These are phyloP conservation scores for Silurus aristotelis DNA, from an alignment of 2,797 vertebrate genomes.

Conservation along the genomic window DNA sequence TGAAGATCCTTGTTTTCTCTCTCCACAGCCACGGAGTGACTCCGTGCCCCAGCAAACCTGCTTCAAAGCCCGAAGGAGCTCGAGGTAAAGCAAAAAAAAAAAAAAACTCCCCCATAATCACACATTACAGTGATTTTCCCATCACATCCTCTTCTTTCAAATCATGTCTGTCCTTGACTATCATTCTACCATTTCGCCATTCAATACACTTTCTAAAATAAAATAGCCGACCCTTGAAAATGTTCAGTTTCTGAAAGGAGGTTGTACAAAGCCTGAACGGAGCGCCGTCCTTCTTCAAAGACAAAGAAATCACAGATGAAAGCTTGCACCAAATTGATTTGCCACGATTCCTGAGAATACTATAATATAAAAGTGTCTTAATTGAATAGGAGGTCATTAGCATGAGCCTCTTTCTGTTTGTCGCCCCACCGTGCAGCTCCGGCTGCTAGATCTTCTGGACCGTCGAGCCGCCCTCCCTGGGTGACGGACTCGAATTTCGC, in stretches of 20 bases:
- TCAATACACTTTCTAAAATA: no score
- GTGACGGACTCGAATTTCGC: conserved; percentile 90
- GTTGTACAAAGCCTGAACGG: not conserved
- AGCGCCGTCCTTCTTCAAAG: not conserved
- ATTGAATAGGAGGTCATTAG: no score
- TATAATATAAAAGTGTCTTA: no score
- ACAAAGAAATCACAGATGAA: not conserved
- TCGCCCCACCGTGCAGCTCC: not conserved
- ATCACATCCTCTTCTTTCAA: not conserved
- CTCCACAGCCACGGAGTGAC: conserved; percentile 72
- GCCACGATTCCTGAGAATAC: not conserved
- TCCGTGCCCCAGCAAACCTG: conserved; percentile 70
- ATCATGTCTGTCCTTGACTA: not conserved
- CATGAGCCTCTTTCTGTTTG: not conserved
- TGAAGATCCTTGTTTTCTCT: conserved; percentile 44
- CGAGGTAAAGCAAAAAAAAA: conserved; percentile 50
- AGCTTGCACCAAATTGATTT: not conserved
- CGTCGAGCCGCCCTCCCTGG: conserved; percentile 88
- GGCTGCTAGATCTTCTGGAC: conserved; percentile 58
- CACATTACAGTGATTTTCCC: not conserved
- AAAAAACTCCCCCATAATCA: not conserved
- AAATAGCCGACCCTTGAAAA: not conserved
- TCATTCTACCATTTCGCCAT: no score
- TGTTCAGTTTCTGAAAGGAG: not conserved
- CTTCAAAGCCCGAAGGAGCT: conserved; percentile 70